These are phyloP conservation scores for Apus apus DNA, from an alignment of 2,113 vertebrate species.

Conservation along the genomic window DNA sequence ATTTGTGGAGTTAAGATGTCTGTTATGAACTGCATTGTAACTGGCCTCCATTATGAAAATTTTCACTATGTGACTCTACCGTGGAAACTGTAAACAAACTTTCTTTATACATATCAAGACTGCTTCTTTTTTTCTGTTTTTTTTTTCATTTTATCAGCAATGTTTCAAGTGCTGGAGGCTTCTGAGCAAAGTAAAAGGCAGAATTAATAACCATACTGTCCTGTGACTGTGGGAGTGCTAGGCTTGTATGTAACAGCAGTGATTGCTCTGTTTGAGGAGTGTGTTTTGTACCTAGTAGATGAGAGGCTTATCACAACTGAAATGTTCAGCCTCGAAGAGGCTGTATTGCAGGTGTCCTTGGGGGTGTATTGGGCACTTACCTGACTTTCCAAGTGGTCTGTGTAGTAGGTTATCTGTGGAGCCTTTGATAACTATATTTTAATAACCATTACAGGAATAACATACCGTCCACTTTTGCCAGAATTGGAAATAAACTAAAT, in stretches of 20 bases:
- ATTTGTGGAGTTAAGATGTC: background rate
- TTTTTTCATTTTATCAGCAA: background rate
- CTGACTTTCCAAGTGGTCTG: background rate
- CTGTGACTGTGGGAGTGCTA: background rate
- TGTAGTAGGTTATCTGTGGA: background rate
- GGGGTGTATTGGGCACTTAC: background rate
- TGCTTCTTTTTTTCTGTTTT: background rate
- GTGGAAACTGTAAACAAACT: background rate
- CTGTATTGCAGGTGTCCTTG: background rate
- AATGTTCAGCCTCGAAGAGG: background rate
- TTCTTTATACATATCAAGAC: background rate
- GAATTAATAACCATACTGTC: background rate
- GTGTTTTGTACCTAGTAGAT: background rate
- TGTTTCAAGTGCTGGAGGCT: background rate
- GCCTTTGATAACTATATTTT: background rate
- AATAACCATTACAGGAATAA: conserved; percentile 74
- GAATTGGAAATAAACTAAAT: conserved; percentile 79
- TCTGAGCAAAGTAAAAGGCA: background rate
- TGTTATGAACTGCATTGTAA: background rate
- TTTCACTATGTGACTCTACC: background rate
- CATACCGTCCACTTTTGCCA: conserved; percentile 69
- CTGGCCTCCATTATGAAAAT: background rate
- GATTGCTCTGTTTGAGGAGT: background rate
- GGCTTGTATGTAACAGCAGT: background rate
- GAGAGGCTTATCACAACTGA: background rate